Base-by-base conservation (phyloP, 1,140 invertebrate genomes). In the Scaptomyza montana region DNA sequence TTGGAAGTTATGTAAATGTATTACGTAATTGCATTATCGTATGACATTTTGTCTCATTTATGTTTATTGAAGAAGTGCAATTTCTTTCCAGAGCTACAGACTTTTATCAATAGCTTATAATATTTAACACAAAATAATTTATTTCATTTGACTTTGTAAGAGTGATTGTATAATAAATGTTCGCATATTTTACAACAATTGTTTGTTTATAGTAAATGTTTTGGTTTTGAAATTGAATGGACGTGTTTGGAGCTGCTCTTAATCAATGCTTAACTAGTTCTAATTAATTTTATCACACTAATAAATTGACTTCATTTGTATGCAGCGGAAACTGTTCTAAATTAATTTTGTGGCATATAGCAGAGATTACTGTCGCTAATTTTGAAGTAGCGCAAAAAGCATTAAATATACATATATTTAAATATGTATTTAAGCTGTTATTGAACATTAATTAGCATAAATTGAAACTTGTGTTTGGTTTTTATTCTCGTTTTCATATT, bases 401-500 rank as follows among this genome's bases (percentile, higher is more conserved):
- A 19, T 36, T 36, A 36, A 36, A 36, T 36, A 36, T 36, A 36
- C 2, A 36, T 36, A 36, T 7, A 36, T 36, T 33, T 54, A 28
- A 54, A 54, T 61, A 61, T 61, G 30, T 39, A 43, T 39, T 46
- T 87, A 69, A 73, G 74, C 80, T 82, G 67, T 78, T 82, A 86
- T 77, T 78, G 63, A 87, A 87, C 70, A 87, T 77, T 87, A 89
- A 87, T 87, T 87, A 87, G 69, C 82, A 87, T 87, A 87, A 77
- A 87, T 84, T 79, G 71, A 84, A 82, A 77, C 73, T 55, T 63
- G 46, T 78, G 75, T 68, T 67, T 68, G 67, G 68, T 68, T 80
- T 36, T 36, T 36, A 7, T 36, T 36, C 33, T 36, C 33, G 53
- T 19, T 21, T 51, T 13, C 12, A 55, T 36, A 36, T 47, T 54